Evolutionary conservation across 2,113 vertebrate species (phyloP).

Genomic region (Naja naja): DNA sequence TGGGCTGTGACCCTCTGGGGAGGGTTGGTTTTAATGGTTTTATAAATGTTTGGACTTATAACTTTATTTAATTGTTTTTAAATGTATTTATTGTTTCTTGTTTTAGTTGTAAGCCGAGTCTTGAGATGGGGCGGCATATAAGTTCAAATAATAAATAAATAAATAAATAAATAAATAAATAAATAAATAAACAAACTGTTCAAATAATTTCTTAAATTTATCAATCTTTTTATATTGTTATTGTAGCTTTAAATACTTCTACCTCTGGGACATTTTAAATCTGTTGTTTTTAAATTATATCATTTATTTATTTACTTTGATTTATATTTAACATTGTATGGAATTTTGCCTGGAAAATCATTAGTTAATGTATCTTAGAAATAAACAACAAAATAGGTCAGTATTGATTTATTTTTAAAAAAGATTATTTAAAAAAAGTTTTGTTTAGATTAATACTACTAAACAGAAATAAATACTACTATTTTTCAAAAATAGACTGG

Average conservation of each 20-base stretch:
- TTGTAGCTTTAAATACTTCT: neutral
- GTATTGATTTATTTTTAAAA: neutral
- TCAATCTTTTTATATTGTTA: neutral
- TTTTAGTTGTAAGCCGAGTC: too few species aligned
- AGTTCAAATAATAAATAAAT: too few species aligned
- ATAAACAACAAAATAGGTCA: neutral
- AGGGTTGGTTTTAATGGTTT: too few species aligned
- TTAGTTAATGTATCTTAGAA: neutral
- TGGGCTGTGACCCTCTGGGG: too few species aligned
- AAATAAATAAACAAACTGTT: too few species aligned
- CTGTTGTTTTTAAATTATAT: neutral
- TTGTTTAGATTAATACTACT: neutral
- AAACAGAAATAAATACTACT: neutral
- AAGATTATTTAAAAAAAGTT: neutral
- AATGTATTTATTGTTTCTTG: too few species aligned
- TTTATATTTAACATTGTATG: neutral
- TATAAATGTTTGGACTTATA: too few species aligned
- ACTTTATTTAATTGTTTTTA: too few species aligned
- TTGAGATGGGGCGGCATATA: too few species aligned
- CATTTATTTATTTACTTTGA: neutral
- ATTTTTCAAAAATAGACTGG: neutral
- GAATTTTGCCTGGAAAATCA: neutral
- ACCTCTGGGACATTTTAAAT: neutral
- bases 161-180: too few species aligned
- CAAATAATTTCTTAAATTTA: neutral